Evolutionary conservation across 2,113 vertebrate genomes (phyloP), one percentile per base, ranked within the genome.

Genomic region (Arothron firmamentum): DNA sequence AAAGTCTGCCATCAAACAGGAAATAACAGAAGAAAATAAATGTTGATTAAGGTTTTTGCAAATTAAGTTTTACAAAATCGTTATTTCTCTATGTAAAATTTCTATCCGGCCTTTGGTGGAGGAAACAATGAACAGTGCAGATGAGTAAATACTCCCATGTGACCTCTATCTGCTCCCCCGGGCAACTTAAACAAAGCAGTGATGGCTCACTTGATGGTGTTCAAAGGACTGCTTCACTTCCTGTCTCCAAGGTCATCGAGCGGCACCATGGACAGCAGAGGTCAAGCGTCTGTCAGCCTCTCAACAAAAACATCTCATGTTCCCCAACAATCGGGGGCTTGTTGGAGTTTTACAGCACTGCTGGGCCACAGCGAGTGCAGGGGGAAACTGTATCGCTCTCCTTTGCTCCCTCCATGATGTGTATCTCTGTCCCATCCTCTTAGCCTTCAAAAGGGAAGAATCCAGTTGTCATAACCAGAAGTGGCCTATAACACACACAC

Each of bases 271-370:
- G 73, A 89, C 76, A 77, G 73, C 71, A 31, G 70, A 74, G 89
- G 89, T 88, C 88, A 90, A 84, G 77, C 76, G 75, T 68, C 75
- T 85, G 77, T 86, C 82, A 78, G 58, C 82, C 50, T 52, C 59
- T 62, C 71, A 79, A 82, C 75, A 84, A 85, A 82, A 86, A 83
- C 75, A 79, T 73, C 74, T 84, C 85, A 63, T 75, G 71, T 87
- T 81, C 75, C 61, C 55, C 70, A 80, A 90, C 88, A 88, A 88
- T 87, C 74, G 46, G 78, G 54, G 74, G 67, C 72, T 84, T 85
- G 88, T 92, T 78, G 70, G 76, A 77, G 51, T 62, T 41, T 74
- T 60, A 60, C 70, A 74, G 54, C 28, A 11, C 62, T 11, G 51
- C 54, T 56, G 55, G 52, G 57, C 59, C 23, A 65, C 62, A 68